A percentile compares a stretch with the other conserved stretches of the same genome.
Evolutionary conservation across 1,140 invertebrate species (phyloP).

Genomic region (Pygmarrhopalites habei): DNA sequence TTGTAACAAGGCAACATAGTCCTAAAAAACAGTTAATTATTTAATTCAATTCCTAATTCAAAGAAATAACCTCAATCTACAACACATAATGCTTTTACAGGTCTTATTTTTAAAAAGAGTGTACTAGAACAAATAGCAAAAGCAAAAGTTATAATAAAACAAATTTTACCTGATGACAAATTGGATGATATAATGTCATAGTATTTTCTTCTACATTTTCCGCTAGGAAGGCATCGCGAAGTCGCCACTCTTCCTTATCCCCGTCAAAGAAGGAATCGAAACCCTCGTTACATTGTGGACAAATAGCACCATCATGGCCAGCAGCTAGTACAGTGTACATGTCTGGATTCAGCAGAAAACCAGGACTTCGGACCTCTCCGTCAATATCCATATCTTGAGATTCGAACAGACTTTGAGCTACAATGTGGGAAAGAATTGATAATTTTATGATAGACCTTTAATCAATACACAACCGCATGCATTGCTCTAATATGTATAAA

Average conservation of each 20-base stretch:
- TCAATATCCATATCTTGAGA: slow-evolving; percentile 48
- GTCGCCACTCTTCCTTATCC: slow-evolving; percentile 92
- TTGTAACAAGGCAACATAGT: slow-evolving; percentile 9
- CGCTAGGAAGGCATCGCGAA: slow-evolving; percentile 67
- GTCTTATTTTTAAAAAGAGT: no score
- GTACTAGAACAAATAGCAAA: no score
- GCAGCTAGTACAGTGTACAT: slow-evolving; percentile 48
- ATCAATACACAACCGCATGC: no score
- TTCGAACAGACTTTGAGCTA: slow-evolving; percentile 84
- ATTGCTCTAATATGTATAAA: no score
- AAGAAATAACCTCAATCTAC: no score
- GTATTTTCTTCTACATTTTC: slow-evolving; percentile 51
- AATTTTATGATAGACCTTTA: no score
- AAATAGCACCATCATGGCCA: slow-evolving; percentile 55
- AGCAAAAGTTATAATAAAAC: neutral
- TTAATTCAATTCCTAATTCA: no score
- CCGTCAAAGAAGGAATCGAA: slow-evolving; percentile 93
- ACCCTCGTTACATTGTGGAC: slow-evolving; percentile 79
- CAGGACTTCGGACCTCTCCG: slow-evolving; percentile 40
- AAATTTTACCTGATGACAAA: slow-evolving; percentile 73
- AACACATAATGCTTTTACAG: no score
- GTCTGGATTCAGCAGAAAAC: slow-evolving; percentile 42
- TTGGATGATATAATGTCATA: slow-evolving; percentile 72
- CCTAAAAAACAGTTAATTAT: slow-evolving; percentile 4
- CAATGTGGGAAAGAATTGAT: no score